Percentiles rank a stretch among this genome's conserved stretches.
Evolutionary conservation across 2,888 invertebrate genomes (phyloP).

Genomic region (Nemurella pictetii): DNA sequence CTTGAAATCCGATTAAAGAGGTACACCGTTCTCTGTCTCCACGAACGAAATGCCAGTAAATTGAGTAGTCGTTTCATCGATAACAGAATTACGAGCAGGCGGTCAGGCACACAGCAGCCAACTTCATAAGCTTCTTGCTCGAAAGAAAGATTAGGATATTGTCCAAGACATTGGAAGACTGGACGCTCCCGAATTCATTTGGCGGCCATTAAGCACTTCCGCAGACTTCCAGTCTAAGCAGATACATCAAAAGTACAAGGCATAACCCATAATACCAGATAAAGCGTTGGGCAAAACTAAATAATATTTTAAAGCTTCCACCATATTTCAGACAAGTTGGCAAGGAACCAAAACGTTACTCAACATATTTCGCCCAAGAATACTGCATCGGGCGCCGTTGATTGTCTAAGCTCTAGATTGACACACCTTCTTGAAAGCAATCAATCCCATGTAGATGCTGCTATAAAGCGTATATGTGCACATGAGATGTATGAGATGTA

Average conservation of each 20-base stretch:
- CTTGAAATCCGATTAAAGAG: background rate
- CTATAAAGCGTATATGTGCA: background rate
- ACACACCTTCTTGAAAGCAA: background rate
- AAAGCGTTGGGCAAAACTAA: background rate
- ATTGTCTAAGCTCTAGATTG: no score
- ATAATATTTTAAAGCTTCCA: background rate
- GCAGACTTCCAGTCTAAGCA: no score
- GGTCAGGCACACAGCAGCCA: background rate
- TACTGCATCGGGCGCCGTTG: background rate
- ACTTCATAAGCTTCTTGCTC: no score
- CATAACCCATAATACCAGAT: no score
- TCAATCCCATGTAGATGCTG: background rate
- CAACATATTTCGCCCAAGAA: background rate
- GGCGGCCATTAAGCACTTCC: no score
- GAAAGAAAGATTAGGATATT: no score
- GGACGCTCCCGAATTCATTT: no score
- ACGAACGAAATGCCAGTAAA: background rate
- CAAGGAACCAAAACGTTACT: background rate
- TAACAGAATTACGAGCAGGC: background rate
- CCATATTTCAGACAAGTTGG: background rate
- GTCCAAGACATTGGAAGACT: no score
- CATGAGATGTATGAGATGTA: background rate
- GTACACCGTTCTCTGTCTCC: background rate
- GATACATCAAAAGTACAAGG: no score
- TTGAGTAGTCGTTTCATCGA: background rate